Evolutionary conservation across 2,113 vertebrate species (phyloP), one percentile per base, ranked within the genome.

Genomic region (Sciurus niger): DNA sequence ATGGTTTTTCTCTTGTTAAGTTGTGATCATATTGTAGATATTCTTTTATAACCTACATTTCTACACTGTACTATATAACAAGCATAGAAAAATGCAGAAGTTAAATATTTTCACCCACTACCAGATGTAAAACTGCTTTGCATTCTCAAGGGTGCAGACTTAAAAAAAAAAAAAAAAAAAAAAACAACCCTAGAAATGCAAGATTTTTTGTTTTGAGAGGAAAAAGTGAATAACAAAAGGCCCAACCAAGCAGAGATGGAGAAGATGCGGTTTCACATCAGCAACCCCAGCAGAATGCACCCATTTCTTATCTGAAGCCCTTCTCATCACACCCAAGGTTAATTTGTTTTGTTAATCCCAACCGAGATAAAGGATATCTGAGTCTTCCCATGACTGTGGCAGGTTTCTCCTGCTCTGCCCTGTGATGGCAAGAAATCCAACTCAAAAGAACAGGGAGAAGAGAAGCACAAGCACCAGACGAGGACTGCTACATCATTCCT

Each of bases 261-360:
- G 30, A 77, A 95, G 73, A 55, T 65, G 53, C 48, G 73, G 40
- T 18, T 20, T 70, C 14, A 8, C 55, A 34, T 22, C 28, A 18
- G 51, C 20, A 70, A 58, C 8, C 2, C 48, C 80, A 18, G 9
- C 18, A 53, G 51, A 84, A 40, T 76, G 63, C 58, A 43, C 53
- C 53, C 24, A n/a, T 65, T 84, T 95, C 86, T 91, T 86, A 87
- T 87, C 92, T 73, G 87, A 91, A 89, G 83, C 13, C 25, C 43
- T 90, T 95, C 91, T 94, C 65, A 90, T 96, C 74, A 83, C 89
- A 70, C 74, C 18, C n/a, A 0, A 51, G 60, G 80, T 88, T 73
- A 89, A 96, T 92, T 90, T 90, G 68, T 53, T 90, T 96, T 73
- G 46, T 90, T 85, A 79, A 89, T 70, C 74, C n/a, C 34, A 11